Evolutionary conservation across 2,113 vertebrate genomes (phyloP), one percentile per base, ranked within the genome.

Genomic region (Carassius auratus): DNA sequence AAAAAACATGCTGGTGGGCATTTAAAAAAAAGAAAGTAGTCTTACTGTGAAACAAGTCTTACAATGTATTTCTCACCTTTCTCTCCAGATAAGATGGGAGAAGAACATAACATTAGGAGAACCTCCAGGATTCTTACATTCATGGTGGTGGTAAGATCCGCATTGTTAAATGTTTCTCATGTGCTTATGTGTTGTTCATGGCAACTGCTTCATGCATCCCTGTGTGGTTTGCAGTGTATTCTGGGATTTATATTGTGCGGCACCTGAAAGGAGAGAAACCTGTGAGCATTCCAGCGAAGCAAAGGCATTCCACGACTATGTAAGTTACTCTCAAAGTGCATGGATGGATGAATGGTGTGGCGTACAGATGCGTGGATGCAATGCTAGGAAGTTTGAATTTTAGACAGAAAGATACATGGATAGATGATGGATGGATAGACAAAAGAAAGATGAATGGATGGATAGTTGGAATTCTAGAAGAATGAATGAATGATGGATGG

Each of bases 101-200:
- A 99, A 99, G 96, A 99, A 99, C 93, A 99, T 99, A 94, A 99
- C 97, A 64, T 94, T 99, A 95, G 98, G 98, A 88, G 98, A 99
- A 88, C 98, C 98, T 90, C 98, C 98, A 52, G 98, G 98, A 96
- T 99, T 99, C 94, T 94, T 99, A 89, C 98, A 99, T 91, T 99
- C 98, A 85, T 99, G 97, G 98, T 99, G 98, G 98, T 99, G 98
- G 98, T 99, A 94, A 97, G 98, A 91, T 48, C 84, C 71, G n/a
- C 45, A 4, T 6, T 33, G 15, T 66, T 80, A 42, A 45, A 80
- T 45, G 14, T 52, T 81, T 33, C 7, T 68, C 12, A 26, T 55
- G 19, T 36, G 52, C 26, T 68, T 8, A n/a, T 52, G 42, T 71
- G 45, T 50, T 76, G n/a, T 30, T 79, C 19, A 13, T 17, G 52